A percentile compares a stretch with the other conserved stretches of the same genome.
Conservation (phyloP, 2,113 vertebrate genomes). For the Cricetomys ansorgei region DNA sequence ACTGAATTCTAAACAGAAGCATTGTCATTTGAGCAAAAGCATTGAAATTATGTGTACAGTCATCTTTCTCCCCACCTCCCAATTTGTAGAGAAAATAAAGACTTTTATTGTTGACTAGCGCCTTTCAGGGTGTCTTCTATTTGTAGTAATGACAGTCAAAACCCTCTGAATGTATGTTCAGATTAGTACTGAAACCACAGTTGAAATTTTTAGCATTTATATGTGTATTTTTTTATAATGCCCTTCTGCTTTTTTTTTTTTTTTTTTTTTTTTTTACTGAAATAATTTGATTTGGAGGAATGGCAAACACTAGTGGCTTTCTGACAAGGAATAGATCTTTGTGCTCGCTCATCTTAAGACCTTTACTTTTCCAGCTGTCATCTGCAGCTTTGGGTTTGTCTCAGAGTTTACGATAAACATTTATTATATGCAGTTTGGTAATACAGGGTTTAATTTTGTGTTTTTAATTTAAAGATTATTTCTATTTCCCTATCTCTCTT, state of each 20-base stretch:
- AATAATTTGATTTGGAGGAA: conserved; percentile 61
- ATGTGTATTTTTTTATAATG: conserved; percentile 36
- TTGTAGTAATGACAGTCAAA: conserved; percentile 62
- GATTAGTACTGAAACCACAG: conserved; percentile 62
- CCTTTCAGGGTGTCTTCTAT: conserved; percentile 63
- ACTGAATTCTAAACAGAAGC: not conserved
- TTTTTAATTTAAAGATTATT: conserved; percentile 21
- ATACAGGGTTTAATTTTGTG: not conserved
- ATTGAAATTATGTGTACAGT: conserved; percentile 46
- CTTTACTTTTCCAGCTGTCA: not conserved
- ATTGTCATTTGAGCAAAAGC: not conserved
- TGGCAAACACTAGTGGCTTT: conserved; percentile 53
- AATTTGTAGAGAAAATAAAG: conserved; percentile 67
- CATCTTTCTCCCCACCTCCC: conserved; percentile 31
- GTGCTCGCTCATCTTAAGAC: conserved; percentile 12
- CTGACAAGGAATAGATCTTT: conserved; percentile 52
- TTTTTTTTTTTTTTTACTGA: no score
- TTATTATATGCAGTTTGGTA: not conserved
- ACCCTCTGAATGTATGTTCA: conserved; percentile 55
- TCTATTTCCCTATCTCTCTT: not conserved
- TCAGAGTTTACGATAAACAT: conserved; percentile 22
- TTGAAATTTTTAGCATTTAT: conserved; percentile 67
- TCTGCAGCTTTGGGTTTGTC: conserved; percentile 6
- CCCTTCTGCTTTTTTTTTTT: conserved; percentile 63
- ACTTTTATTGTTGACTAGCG: conserved; percentile 57